Base-by-base conservation (phyloP, 1,140 invertebrate species). In the Scaptomyza hsui region DNA sequence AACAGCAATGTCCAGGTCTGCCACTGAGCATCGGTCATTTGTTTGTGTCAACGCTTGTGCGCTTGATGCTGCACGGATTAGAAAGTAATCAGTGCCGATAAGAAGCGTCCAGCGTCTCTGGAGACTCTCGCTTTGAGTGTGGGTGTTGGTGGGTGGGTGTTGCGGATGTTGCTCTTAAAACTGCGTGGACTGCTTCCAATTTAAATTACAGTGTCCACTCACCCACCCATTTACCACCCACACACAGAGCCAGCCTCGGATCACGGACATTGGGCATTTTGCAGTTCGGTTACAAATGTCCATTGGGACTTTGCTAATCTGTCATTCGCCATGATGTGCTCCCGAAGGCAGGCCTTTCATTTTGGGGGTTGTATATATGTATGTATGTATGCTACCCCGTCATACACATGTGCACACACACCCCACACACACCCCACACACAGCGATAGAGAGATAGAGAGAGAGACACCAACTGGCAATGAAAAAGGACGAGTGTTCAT, bases 241-340 rank as follows among this genome's bases (percentile, higher is more conserved):
- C 45, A 41, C 45, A 29, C n/a, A 41, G n/a, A 4, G 5, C 55
- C 26, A 18, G 6, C 21, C 21, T 26, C 9, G 35, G 15, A 24
- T 24, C 13, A 18, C 19, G 13, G 51, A 52, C 68, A 57, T 65
- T 76, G 55, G 67, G 61, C 56, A 72, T 78, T 74, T 65, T 72
- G 72, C 70, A 72, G 76, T 81, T 89, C 44, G 59, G 76, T 88
- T 90, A 90, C 83, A 90, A 90, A 90, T 90, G 83, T 78, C 89
- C 89, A 78, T 82, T 76, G 89, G 85, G 83, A 90, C 89, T 90
- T 90, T 78, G 68, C 73, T 78, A 90, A 90, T 90, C 79, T 89
- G 85, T 90, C 89, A 90, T 90, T 90, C 81, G 89, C 77, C 77
- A 75, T 81, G 89, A 89, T 89, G 83, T 82, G 75, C 78, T 83